Conservation (phyloP, 2,888 invertebrate genomes). For the Zonitis immaculata region DNA sequence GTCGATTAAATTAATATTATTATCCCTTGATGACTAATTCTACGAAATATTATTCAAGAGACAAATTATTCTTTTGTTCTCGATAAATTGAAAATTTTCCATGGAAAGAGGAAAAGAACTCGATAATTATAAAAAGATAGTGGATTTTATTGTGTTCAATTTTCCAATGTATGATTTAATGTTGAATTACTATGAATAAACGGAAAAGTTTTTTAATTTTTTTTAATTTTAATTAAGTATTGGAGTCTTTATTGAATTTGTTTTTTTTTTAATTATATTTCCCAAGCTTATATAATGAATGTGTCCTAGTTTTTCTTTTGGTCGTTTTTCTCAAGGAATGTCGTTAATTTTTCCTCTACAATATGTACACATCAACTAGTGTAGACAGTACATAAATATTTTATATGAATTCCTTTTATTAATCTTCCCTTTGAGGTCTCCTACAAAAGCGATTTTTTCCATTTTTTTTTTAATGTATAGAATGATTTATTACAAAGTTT, state of each 20-base stretch:
- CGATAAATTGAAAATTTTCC: too few species aligned
- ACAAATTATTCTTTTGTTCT: too few species aligned
- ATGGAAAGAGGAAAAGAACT: too few species aligned
- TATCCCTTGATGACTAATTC: too few species aligned
- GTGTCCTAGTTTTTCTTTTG: background rate
- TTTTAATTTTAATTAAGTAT: background rate
- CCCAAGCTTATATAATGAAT: background rate
- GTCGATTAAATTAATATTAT: too few species aligned
- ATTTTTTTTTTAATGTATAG: background rate
- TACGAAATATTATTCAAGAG: too few species aligned
- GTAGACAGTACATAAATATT: too few species aligned
- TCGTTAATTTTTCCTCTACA: background rate
- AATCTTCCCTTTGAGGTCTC: slow-evolving; percentile 17
- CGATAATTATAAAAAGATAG: too few species aligned
- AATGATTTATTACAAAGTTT: background rate
- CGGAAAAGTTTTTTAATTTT: too few species aligned
- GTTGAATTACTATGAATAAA: background rate
- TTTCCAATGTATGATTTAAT: background rate
- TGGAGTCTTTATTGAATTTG: too few species aligned
- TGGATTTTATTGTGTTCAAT: too few species aligned
- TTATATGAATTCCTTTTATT: slow-evolving; percentile 20
- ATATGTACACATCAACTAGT: background rate
- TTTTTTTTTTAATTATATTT: too few species aligned
- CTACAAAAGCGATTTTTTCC: slow-evolving; percentile 7
- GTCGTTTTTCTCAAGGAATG: background rate